Evolutionary conservation across 2,113 vertebrate genomes (phyloP), one percentile per base, ranked within the genome.

Genomic region (Chauna torquata): DNA sequence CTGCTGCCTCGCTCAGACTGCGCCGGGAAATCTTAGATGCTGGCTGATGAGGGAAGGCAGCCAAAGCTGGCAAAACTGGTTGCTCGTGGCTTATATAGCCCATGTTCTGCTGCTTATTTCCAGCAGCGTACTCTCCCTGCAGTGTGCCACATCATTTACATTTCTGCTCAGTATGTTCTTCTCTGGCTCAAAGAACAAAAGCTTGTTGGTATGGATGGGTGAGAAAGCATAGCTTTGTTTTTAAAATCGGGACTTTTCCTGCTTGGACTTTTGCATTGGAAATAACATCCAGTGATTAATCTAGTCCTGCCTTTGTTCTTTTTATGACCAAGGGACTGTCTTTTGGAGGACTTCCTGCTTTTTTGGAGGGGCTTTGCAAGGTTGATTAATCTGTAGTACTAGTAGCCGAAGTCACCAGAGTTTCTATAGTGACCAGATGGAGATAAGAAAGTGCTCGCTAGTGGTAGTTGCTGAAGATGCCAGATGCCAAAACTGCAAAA

Each of bases 281-380:
- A 97, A 95, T 69, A 94, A 75, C 90, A 94, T 88, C 66, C 82
- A 95, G 93, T 84, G 90, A 95, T 97, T 95, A 92, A 96, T 96
- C 95, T 97, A 30, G 89, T 95, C 92, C 88, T 96, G 88, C 79
- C 94, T 96, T 96, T 97, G 93, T 92, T 96, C 86, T 95, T 88
- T 88, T 79, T 71, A 65, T 38, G 81, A 72, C 90, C 62, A 42
- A 74, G 81, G 72, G 71, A 28, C 68, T 92, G 96, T 90, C 78
- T 95, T 36, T 47, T 24, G 38, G 76, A 90, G 94, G 72, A 68
- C 83, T 94, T 92, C 65, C 92, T 92, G 93, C 90, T 86, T 91
- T 86, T 84, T 44, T 80, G 82, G 89, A 84, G 93, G 44, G 78
- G 38, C 57, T 96, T 92, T 90, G 82, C 82, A 86, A 91, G 52